Conservation (phyloP, 2,888 invertebrate genomes). For the Lycia hirtaria region DNA sequence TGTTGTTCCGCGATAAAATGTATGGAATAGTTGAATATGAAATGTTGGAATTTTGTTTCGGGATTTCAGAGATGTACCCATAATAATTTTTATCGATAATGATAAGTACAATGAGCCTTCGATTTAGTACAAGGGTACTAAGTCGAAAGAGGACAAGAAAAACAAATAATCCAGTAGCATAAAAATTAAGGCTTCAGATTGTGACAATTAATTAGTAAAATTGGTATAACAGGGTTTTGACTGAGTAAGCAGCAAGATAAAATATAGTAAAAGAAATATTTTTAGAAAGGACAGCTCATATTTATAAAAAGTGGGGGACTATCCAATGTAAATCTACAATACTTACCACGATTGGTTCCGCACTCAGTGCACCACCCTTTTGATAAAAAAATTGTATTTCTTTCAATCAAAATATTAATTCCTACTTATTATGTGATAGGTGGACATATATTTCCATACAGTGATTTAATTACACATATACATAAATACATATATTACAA, state of each 20-base stretch:
- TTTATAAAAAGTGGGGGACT: not conserved
- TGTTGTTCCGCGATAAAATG: no score
- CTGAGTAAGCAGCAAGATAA: not conserved
- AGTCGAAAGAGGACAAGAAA: no score
- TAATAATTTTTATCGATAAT: no score
- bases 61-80: no score
- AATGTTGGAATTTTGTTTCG: no score
- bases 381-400: constrained; percentile 59
- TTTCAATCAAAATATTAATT: constrained; percentile 36
- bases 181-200: no score
- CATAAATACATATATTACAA: constrained; percentile 11
- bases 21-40: no score
- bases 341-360: constrained; percentile 99
- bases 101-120: no score
- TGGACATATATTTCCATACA: constrained; percentile 6
- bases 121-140: no score
- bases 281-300: constrained; percentile 22
- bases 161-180: no score
- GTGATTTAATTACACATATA: constrained; percentile 5
- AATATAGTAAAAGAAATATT: not conserved
- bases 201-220: no score
- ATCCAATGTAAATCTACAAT: constrained; percentile 46
- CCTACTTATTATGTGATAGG: constrained; percentile 10
- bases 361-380: constrained; percentile 93
- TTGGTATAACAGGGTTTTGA: not conserved